These are phyloP conservation scores for Colossoma macropomum DNA, from an alignment of 2,113 vertebrate genomes.

Conservation along the genomic window DNA sequence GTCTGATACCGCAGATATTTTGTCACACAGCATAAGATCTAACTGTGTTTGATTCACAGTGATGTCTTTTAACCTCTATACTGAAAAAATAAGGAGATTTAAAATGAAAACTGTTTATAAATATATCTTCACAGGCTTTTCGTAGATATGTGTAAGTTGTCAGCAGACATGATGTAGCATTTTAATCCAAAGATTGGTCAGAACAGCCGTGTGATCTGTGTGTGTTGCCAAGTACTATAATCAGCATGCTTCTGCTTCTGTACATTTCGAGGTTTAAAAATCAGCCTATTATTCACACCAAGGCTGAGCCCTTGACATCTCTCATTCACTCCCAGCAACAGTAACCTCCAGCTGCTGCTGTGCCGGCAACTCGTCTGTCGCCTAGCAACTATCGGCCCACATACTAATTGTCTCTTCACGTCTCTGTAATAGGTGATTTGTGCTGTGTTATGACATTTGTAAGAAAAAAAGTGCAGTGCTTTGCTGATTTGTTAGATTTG, in stretches of 20 bases:
- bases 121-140: too few relatives aligned
- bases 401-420: slow-evolving; percentile 54
- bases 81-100: too few relatives aligned
- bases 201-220: too few relatives aligned
- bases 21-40: too few relatives aligned
- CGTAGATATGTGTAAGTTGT: too few relatives aligned
- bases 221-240: neutral
- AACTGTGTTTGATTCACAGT: too few relatives aligned
- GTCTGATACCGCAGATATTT: too few relatives aligned
- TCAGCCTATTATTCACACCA: slow-evolving; percentile 51
- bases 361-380: slow-evolving; percentile 52
- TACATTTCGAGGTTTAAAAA: slow-evolving; percentile 44
- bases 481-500: slow-evolving; percentile 14
- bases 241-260: slow-evolving; percentile 20
- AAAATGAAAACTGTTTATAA: too few relatives aligned
- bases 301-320: slow-evolving; percentile 50
- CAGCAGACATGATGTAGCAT: too few relatives aligned
- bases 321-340: slow-evolving; percentile 52
- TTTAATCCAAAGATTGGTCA: too few relatives aligned
- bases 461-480: slow-evolving; percentile 7
- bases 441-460: slow-evolving; percentile 49
- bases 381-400: slow-evolving; percentile 67
- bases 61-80: too few relatives aligned
- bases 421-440: slow-evolving; percentile 45
- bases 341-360: slow-evolving; percentile 52